Conservation (phyloP, 2,113 vertebrate species). For the Natator depressus region DNA sequence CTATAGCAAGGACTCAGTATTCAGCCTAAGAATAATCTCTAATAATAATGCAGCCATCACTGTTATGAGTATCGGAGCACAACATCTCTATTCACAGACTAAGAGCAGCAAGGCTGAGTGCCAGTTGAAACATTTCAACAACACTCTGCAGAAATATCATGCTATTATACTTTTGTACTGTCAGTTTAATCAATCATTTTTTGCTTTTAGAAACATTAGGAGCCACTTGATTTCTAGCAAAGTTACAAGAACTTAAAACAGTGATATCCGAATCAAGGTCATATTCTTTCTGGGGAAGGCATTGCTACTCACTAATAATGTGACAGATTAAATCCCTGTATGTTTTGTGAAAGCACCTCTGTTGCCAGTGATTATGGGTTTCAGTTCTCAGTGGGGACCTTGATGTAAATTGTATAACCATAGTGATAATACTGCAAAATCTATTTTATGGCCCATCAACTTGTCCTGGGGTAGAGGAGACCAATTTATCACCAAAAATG, state of each 20-base stretch:
- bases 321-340: neutral
- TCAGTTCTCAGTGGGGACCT: neutral
- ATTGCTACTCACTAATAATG: neutral
- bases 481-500: conserved; percentile 37
- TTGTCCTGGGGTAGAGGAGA: conserved; percentile 10
- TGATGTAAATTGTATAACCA: neutral
- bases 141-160: neutral
- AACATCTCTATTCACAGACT: neutral
- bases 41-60: neutral
- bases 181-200: neutral
- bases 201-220: neutral
- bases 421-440: conserved; percentile 19
- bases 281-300: neutral
- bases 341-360: neutral
- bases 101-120: neutral
- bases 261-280: neutral
- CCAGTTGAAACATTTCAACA: neutral
- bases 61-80: accelerated
- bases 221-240: neutral
- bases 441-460: conserved; percentile 50
- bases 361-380: neutral
- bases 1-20: neutral
- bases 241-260: neutral
- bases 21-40: neutral
- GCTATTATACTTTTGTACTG: neutral